Evolutionary conservation across 2,113 vertebrate genomes (phyloP).

Genomic region (Crypturellus undulatus): DNA sequence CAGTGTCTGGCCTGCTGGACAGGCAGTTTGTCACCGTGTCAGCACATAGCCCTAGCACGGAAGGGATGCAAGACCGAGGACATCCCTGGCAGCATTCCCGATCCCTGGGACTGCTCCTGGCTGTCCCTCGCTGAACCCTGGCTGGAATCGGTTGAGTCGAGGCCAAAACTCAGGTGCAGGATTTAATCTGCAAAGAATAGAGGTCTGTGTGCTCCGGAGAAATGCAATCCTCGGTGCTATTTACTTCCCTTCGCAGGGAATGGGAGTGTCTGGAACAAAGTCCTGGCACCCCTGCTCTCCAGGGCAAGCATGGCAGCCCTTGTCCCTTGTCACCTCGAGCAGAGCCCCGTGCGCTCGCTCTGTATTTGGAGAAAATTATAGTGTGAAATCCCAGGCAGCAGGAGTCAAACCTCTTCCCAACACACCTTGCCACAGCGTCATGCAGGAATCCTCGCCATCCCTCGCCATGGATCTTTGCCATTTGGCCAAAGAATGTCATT

Average conservation of each 20-base stretch:
- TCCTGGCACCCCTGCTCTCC: fast-evolving
- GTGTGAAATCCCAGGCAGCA: background rate
- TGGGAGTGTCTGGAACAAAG: background rate
- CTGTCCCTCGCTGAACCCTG: fast-evolving
- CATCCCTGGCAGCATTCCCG: too few species aligned
- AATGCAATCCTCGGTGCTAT: background rate
- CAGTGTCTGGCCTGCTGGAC: background rate
- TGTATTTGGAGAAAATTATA: background rate
- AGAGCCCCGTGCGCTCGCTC: background rate
- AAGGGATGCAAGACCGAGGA: too few species aligned
- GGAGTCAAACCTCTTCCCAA: background rate
- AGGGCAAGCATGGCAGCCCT: background rate
- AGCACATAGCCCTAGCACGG: too few species aligned
- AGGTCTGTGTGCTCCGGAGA: background rate
- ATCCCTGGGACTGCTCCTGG: background rate
- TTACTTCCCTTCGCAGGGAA: background rate
- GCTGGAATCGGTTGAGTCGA: fast-evolving
- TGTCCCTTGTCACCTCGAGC: background rate
- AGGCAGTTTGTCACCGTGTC: background rate
- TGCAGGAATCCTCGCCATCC: background rate
- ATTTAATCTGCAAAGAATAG: background rate
- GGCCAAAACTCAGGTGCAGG: background rate
- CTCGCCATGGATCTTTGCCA: background rate
- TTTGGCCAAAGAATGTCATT: background rate
- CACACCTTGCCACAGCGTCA: fast-evolving